Conservation (phyloP, 2,113 vertebrate species). For the Nothoprocta pentlandii region DNA sequence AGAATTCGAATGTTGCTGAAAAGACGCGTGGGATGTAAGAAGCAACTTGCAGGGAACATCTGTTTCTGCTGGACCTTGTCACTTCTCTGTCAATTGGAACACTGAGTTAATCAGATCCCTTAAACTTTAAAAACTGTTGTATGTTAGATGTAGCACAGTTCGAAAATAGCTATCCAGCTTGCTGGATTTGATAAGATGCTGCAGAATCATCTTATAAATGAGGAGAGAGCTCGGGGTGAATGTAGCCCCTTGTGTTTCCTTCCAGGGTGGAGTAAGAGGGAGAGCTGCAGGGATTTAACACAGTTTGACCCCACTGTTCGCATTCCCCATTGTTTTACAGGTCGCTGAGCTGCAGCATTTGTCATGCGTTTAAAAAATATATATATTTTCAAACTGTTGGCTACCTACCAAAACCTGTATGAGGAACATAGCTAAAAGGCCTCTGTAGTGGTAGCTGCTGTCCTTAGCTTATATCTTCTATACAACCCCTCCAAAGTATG, state of each 20-base stretch:
- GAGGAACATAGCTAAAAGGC: not conserved
- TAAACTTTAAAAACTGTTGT: constrained; percentile 55
- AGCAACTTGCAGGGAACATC: constrained; percentile 67
- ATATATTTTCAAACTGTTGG: constrained; percentile 35
- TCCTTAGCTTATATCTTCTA: not conserved
- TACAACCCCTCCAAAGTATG: not conserved
- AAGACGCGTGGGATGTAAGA: constrained; percentile 62
- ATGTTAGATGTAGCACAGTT: constrained; percentile 44
- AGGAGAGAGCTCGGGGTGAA: not conserved
- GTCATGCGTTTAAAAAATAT: constrained; percentile 12
- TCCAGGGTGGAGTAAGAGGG: not conserved
- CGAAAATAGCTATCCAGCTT: constrained; percentile 29
- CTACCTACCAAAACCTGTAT: not conserved
- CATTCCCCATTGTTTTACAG: constrained; percentile 23
- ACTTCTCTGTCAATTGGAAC: constrained; percentile 54
- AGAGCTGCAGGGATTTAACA: not conserved
- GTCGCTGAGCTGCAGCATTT: constrained; percentile 51
- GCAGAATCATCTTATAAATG: constrained; percentile 31
- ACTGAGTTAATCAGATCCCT: constrained; percentile 43
- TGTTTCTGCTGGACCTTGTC: constrained; percentile 68
- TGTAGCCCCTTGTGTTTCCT: not conserved
- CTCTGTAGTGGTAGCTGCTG: not conserved
- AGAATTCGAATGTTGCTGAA: constrained; percentile 68
- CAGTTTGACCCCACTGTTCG: constrained; percentile 48
- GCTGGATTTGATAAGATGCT: not conserved